Evolutionary conservation across 2,797 vertebrate species (phyloP).

Genomic region (Eulemur mongoz): DNA sequence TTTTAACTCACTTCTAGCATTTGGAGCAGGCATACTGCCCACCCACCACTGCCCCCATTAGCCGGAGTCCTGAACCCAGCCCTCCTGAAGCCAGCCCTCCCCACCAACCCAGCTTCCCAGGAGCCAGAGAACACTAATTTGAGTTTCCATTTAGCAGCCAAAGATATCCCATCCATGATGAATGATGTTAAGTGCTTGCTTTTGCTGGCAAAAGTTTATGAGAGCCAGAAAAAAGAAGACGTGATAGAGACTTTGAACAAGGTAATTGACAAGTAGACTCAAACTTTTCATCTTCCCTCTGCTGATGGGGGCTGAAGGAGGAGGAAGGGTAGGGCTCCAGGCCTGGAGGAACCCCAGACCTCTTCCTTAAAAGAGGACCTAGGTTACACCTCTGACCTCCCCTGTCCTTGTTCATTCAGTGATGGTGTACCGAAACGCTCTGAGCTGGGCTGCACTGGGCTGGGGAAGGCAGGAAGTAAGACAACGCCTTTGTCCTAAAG

Average conservation of each 20-base stretch:
- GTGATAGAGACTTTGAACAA: slow-evolving; percentile 82
- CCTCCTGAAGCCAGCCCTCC: not conserved
- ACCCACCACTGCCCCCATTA: fast-evolving
- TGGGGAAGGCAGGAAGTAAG: not conserved
- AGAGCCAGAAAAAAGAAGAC: slow-evolving; percentile 76
- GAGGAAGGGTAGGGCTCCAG: not conserved
- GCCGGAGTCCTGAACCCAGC: not conserved
- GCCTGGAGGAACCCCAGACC: not conserved
- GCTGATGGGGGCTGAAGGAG: not conserved
- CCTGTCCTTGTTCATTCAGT: not conserved
- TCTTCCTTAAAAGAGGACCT: not conserved
- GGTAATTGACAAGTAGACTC: slow-evolving; percentile 68
- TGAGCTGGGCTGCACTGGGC: not conserved
- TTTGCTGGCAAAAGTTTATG: slow-evolving; percentile 82
- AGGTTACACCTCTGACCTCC: not conserved
- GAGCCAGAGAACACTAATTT: not conserved
- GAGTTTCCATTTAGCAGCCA: slow-evolving; percentile 72
- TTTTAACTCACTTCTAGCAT: not conserved
- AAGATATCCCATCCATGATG: slow-evolving; percentile 82
- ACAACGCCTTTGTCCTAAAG: not conserved
- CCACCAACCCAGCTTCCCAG: not conserved
- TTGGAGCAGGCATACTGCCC: not conserved
- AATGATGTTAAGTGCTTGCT: slow-evolving; percentile 84
- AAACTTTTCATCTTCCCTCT: not conserved
- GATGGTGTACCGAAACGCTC: not conserved